phyloP scores from a whole-genome alignment of 2,797 vertebrate species.

The Peromyscus eremicus region DNA sequence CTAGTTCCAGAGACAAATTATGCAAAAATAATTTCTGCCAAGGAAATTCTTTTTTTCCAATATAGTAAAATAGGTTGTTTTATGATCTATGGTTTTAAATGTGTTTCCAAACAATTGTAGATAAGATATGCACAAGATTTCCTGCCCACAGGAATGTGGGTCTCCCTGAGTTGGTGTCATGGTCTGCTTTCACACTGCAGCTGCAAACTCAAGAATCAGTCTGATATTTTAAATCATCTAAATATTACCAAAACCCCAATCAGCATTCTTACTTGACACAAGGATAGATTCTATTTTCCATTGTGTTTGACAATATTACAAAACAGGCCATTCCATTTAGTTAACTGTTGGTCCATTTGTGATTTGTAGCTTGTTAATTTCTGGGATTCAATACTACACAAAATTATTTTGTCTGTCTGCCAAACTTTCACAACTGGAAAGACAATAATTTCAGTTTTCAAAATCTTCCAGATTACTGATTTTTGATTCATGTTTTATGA shows the following conservation, averaged over 20 bases:
- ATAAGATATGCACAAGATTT: neutral
- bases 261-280: neutral
- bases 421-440: neutral
- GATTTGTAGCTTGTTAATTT: constrained; percentile 14
- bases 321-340: neutral
- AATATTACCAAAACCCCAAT: constrained; percentile 31
- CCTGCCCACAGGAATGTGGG: neutral
- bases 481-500: neutral
- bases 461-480: neutral
- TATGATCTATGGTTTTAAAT: neutral
- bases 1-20: constrained; percentile 33
- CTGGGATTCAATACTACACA: neutral
- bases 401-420: neutral
- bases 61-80: neutral
- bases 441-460: neutral
- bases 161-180: neutral
- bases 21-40: neutral
- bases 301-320: neutral
- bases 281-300: neutral
- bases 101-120: constrained; percentile 23
- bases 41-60: neutral
- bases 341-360: neutral
- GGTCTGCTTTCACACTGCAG: neutral
- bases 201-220: neutral
- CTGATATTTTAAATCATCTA: neutral